Evolutionary conservation across 1,140 invertebrate genomes (phyloP).

Genomic region (Trinorchestia longiramus): DNA sequence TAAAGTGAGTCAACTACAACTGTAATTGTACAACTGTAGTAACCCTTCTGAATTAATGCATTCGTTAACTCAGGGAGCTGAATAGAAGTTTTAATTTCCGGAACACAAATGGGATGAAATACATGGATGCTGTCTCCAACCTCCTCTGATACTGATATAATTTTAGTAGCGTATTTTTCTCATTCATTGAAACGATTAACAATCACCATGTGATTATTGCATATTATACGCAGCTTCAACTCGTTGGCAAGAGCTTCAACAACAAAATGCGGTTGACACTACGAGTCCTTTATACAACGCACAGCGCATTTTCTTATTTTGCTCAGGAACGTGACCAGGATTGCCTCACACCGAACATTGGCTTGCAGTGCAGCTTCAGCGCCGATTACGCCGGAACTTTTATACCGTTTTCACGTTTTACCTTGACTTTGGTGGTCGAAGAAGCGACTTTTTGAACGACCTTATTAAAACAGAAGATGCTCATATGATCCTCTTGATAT

Average conservation of each 20-base stretch:
- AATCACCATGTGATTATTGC: not conserved
- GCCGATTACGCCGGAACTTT: too few relatives aligned
- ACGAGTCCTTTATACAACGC: not conserved
- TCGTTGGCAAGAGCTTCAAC: not conserved
- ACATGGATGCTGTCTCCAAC: not conserved
- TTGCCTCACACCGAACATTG: too few relatives aligned
- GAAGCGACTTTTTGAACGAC: too few relatives aligned
- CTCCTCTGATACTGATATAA: not conserved
- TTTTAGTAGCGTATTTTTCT: not conserved
- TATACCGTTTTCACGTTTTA: too few relatives aligned
- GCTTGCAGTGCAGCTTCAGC: too few relatives aligned
- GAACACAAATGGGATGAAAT: not conserved
- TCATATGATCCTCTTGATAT: too few relatives aligned
- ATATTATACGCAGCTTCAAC: not conserved
- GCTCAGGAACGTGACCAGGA: too few relatives aligned
- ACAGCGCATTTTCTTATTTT: not conserved
- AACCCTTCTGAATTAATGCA: not conserved
- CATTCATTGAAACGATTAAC: conserved; percentile 8
- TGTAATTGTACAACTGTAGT: too few relatives aligned
- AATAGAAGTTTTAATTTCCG: not conserved
- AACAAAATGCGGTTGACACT: not conserved
- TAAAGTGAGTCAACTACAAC: not conserved
- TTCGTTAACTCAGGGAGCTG: not conserved
- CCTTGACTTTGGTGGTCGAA: too few relatives aligned
- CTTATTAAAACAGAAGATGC: too few relatives aligned